Base-by-base conservation (phyloP, 2,113 vertebrate species). In the Zootoca vivipara region DNA sequence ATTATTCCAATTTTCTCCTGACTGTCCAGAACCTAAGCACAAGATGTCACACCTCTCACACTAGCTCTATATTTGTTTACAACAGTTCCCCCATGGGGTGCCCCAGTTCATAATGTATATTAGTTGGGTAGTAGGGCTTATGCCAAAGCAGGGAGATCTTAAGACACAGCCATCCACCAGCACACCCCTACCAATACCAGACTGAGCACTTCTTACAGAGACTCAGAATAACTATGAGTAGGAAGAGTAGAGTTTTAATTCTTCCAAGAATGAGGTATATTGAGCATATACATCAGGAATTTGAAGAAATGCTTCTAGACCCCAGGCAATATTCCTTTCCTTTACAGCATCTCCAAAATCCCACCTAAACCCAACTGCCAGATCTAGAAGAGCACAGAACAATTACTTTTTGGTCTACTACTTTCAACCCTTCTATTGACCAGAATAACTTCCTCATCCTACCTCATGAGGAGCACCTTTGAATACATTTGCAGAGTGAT, bases 381-480 rank as follows among this genome's bases (percentile, higher is more conserved):
- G 12, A 22, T 77, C 46, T 42, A 5, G 58, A 10, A 30, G 13
- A 69, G 42, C 52, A n/a, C 0, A 0, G 9, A 30, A 40, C 52
- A 88, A 40, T 82, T 0, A 12, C 40, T 30, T 72, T 13, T 24
- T 22, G 4, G 13, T 0, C n/a, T 33, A 65, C 7, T 84, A 9
- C 9, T 7, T 30, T 0, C 33, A 75, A 81, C 75, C 64, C 78
- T 89, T 56, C 38, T 10, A 26, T 42, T 77, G 72, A 83, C n/a
- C 30, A 89, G 35, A 33, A 4, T 0, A 3, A 0, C 38, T 20
- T 5, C 28, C 40, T 28, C 30, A 62, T 33, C 64, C 90, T 94
- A 98, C 98, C 97, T 98, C 98, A 0, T 98, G 97, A 1, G 98
- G 97, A 28, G 95, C 96, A 78, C 97, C 97, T 7, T 3, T 97